Conservation (phyloP, 2,113 vertebrate species). For the Ellobius talpinus region DNA sequence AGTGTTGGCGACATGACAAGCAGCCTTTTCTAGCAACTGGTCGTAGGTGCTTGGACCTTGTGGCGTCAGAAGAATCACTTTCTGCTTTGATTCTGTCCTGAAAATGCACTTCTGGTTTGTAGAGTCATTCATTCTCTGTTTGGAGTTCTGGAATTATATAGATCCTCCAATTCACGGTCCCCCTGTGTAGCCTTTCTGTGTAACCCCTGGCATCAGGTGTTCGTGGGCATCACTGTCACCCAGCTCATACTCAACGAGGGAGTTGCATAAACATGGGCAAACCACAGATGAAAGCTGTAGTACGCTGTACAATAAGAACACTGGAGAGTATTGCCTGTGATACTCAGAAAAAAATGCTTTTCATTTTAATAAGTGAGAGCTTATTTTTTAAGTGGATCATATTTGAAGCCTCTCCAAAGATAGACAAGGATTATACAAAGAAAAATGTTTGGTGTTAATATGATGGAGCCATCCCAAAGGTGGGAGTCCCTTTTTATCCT, state of each 20-base stretch:
- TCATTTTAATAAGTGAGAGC: neutral
- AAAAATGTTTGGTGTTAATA: neutral
- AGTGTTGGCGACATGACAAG: neutral
- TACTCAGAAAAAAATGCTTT: neutral
- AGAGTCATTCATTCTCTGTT: neutral
- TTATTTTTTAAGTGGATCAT: neutral
- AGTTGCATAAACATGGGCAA: neutral
- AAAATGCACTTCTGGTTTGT: neutral
- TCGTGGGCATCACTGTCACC: neutral
- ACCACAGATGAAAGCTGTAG: neutral
- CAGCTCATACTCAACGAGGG: too few species aligned
- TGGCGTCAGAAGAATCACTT: neutral
- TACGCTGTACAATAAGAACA: neutral
- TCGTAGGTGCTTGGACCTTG: neutral
- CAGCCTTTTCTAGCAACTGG: neutral
- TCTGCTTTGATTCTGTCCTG: neutral
- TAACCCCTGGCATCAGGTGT: neutral
- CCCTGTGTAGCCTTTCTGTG: neutral
- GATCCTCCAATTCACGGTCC: neutral
- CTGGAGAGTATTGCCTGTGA: neutral
- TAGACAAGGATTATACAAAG: neutral
- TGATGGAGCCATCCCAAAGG: neutral
- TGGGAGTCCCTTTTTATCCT: neutral
- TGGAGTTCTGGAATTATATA: neutral
- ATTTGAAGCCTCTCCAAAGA: neutral